Evolutionary conservation across 64 coral and sea anemone genomes (phyloP).

Genomic region (Dendrophyllia cribrosa): DNA sequence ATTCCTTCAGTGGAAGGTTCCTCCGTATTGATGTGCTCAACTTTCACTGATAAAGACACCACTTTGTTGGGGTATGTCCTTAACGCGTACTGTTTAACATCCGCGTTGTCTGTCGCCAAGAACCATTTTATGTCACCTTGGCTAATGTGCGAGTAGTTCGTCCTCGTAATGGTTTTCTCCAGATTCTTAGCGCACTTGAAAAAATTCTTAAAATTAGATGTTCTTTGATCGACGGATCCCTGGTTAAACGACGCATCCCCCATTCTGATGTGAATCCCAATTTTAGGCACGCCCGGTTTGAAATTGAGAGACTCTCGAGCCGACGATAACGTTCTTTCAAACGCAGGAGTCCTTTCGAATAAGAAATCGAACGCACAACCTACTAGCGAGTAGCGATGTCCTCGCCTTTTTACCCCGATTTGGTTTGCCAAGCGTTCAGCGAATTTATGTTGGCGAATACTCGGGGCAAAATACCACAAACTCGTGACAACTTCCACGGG

Average conservation of each 20-base stretch:
- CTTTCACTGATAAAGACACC: conserved; percentile 42
- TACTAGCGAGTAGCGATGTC: conserved; percentile 28
- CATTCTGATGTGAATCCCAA: conserved; percentile 74
- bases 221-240: conserved; percentile 17
- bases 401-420: conserved; percentile 13
- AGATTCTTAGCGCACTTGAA: conserved; percentile 46
- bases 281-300: not conserved
- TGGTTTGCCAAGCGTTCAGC: conserved; percentile 18
- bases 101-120: conserved; percentile 60
- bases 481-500: conserved; percentile 60
- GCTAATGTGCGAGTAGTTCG: not conserved
- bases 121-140: conserved; percentile 65
- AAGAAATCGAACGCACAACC: conserved; percentile 73
- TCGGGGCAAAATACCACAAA: conserved; percentile 65
- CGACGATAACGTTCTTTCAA: conserved; percentile 23
- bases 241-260: conserved; percentile 31
- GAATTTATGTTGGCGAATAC: conserved; percentile 47
- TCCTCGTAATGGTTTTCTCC: conserved; percentile 9
- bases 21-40: conserved; percentile 67
- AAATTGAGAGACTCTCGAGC: conserved; percentile 29
- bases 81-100: conserved; percentile 51
- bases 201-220: conserved; percentile 32
- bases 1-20: conserved; percentile 64
- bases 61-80: conserved; percentile 55
- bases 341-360: conserved; percentile 38